Evolutionary conservation across 2,797 vertebrate genomes (phyloP).

Genomic region (Microctenopoma stevenorrisi): DNA sequence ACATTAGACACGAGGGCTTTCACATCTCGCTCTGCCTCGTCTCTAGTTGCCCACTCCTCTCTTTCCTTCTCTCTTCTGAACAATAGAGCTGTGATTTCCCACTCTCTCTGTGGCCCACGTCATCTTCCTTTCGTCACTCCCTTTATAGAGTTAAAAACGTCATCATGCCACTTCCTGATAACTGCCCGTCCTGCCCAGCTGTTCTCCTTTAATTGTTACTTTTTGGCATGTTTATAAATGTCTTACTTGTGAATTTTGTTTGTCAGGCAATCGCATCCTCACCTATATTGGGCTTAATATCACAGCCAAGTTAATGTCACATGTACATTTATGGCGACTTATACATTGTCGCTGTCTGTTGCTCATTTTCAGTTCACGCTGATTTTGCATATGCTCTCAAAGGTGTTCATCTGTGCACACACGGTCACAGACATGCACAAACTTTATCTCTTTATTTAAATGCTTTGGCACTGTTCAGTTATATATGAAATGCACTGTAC

Average conservation of each 20-base stretch:
- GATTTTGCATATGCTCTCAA: background rate
- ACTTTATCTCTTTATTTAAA: slow-evolving; percentile 1
- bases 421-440: background rate
- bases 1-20: slow-evolving; percentile 30
- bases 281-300: slow-evolving; percentile 25
- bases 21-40: slow-evolving; percentile 20
- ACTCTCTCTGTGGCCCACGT: slow-evolving; percentile 8
- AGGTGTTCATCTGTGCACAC: background rate
- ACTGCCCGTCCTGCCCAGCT: background rate
- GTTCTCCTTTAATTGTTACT: background rate
- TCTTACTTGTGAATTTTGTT: slow-evolving; percentile 9
- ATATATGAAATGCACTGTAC: slow-evolving; percentile 1
- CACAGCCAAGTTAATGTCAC: background rate
- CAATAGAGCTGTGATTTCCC: slow-evolving; percentile 30
- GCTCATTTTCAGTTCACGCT: slow-evolving; percentile 12
- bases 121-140: slow-evolving; percentile 10
- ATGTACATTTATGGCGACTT: background rate
- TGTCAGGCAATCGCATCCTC: slow-evolving; percentile 7
- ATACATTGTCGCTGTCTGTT: slow-evolving; percentile 1
- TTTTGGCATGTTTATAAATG: background rate
- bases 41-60: slow-evolving; percentile 34
- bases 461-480: slow-evolving; percentile 11
- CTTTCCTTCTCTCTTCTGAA: slow-evolving; percentile 23
- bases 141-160: background rate
- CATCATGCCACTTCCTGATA: background rate